These are phyloP conservation scores for Porites australiensis DNA, from an alignment of 64 coral and sea anemone species.

Conservation along the genomic window DNA sequence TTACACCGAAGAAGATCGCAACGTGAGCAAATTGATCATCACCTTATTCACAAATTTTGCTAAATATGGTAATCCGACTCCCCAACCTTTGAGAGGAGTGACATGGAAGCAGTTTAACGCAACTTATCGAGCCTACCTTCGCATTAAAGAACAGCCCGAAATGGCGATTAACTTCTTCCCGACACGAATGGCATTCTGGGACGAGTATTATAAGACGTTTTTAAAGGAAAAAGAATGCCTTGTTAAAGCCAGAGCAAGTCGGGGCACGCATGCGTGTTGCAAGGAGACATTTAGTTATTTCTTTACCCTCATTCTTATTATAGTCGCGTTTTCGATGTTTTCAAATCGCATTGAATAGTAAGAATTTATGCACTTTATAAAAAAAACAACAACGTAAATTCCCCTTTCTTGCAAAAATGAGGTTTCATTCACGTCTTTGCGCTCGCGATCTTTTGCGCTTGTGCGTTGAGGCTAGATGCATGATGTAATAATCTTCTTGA, in stretches of 20 bases:
- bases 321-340: neutral
- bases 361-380: too few relatives aligned
- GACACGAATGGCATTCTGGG: slow-evolving; percentile 68
- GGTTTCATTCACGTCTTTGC: too few relatives aligned
- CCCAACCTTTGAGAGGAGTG: neutral
- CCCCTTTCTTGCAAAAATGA: too few relatives aligned
- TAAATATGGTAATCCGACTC: slow-evolving; percentile 70
- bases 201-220: slow-evolving; percentile 67
- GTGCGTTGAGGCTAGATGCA: too few relatives aligned
- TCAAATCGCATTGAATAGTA: neutral
- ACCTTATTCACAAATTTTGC: slow-evolving; percentile 85
- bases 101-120: slow-evolving; percentile 53
- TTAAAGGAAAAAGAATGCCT: neutral
- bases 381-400: too few relatives aligned
- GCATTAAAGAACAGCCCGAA: slow-evolving; percentile 32
- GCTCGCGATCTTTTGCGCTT: too few relatives aligned
- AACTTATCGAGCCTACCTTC: slow-evolving; percentile 24
- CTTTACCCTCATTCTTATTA: neutral
- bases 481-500: too few relatives aligned
- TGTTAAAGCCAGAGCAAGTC: neutral
- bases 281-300: neutral
- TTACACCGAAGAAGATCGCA: slow-evolving; percentile 71
- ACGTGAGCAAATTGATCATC: slow-evolving; percentile 63
- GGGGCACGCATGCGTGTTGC: neutral
- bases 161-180: slow-evolving; percentile 40